Evolutionary conservation across 2,113 vertebrate species (phyloP).

Genomic region (Leiothrix lutea): DNA sequence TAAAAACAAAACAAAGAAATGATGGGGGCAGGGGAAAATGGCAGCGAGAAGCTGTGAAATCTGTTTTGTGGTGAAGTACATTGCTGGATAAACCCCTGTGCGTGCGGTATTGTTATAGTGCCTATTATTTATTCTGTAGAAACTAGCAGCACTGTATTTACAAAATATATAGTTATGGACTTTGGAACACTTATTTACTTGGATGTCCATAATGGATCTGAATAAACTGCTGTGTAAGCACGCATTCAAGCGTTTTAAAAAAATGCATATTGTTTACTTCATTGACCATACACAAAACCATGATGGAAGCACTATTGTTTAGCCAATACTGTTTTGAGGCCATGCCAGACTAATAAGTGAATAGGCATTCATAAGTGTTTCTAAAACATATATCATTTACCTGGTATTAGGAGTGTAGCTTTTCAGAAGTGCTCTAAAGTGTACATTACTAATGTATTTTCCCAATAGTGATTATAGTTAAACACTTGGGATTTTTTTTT

Average conservation of each 20-base stretch:
- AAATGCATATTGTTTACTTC: constrained; percentile 68
- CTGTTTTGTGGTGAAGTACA: not conserved
- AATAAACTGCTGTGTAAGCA: constrained; percentile 63
- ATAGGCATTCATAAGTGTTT: constrained; percentile 69
- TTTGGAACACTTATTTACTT: constrained; percentile 70
- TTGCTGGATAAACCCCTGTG: constrained; percentile 55
- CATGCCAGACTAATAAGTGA: constrained; percentile 65
- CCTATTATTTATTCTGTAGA: constrained; percentile 67
- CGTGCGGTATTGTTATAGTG: constrained; percentile 35
- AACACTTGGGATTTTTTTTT: constrained; percentile 52
- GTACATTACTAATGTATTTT: constrained; percentile 62
- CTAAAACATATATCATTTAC: constrained; percentile 74
- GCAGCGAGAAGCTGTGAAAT: not conserved
- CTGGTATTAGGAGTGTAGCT: constrained; percentile 63
- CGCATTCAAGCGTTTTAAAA: constrained; percentile 20
- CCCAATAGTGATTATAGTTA: constrained; percentile 57
- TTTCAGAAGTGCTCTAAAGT: constrained; percentile 68
- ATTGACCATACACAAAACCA: constrained; percentile 64
- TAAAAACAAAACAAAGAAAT: constrained; percentile 49
- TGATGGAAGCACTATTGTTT: constrained; percentile 67
- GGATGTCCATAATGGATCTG: constrained; percentile 66
- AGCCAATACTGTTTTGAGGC: constrained; percentile 53
- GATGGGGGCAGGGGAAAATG: not conserved
- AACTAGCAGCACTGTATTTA: constrained; percentile 63
- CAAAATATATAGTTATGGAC: constrained; percentile 66